phyloP scores from a whole-genome alignment of 2,113 vertebrate genomes.

The Tyrannus savana region DNA sequence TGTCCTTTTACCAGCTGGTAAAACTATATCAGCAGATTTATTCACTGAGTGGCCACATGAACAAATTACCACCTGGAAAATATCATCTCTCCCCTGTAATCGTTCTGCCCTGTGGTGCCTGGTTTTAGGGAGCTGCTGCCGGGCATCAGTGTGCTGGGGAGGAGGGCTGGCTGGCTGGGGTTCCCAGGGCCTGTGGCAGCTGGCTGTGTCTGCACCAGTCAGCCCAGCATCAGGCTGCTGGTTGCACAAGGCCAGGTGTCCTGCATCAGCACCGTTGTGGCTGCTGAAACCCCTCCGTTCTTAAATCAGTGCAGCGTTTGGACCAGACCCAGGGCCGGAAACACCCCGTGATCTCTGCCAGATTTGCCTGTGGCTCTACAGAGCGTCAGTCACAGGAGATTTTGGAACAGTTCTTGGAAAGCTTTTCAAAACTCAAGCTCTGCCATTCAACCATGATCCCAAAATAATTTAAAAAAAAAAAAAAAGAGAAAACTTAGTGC shows the following conservation, averaged over 20 bases:
- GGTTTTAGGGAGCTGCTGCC: neutral
- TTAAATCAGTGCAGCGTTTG: neutral
- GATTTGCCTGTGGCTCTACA: neutral
- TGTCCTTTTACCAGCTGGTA: conserved; percentile 30
- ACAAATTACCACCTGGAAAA: conserved; percentile 1
- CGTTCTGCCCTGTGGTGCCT: fast-evolving
- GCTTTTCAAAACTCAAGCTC: neutral
- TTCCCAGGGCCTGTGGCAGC: neutral
- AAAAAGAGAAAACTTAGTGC: neutral
- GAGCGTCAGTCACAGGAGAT: neutral
- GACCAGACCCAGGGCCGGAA: neutral
- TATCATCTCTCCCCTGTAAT: neutral
- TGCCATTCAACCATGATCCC: neutral
- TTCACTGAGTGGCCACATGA: neutral
- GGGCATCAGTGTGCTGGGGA: fast-evolving
- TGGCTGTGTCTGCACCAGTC: neutral
- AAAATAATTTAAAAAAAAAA: neutral
- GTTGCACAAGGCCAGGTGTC: neutral
- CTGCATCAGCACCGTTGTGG: neutral
- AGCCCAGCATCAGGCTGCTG: neutral
- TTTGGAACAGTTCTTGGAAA: conserved; percentile 22
- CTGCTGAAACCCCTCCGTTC: neutral
- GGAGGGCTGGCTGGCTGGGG: neutral
- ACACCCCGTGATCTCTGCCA: neutral
- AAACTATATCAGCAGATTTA: neutral